Percentiles rank a stretch among this genome's conserved stretches.
Evolutionary conservation across 2,888 invertebrate species (phyloP).

Genomic region (Polydrusus tereticollis): DNA sequence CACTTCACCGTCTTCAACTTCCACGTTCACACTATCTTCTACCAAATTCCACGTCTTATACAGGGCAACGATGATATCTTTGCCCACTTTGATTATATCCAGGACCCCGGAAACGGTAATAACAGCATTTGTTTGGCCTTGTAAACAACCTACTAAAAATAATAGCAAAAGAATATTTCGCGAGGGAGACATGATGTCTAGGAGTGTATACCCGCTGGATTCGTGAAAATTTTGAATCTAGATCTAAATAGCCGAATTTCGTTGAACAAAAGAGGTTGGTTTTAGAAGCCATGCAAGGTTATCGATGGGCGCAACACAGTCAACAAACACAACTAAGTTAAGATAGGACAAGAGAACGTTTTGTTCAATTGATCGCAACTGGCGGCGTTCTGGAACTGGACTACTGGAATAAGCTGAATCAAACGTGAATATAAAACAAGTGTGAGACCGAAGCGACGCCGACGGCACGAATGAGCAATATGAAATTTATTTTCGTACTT

Average conservation of each 20-base stretch:
- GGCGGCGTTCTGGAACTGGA: background rate
- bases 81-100: slow-evolving; percentile 72
- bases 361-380: background rate
- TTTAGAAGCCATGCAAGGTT: slow-evolving; percentile 22
- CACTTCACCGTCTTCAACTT: slow-evolving; percentile 70
- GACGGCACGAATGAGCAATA: background rate
- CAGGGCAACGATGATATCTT: slow-evolving; percentile 74
- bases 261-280: background rate
- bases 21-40: slow-evolving; percentile 68
- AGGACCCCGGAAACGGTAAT: slow-evolving; percentile 68
- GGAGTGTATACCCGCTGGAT: no score
- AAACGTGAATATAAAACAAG: background rate
- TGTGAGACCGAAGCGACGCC: slow-evolving; percentile 1
- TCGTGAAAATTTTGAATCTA: background rate
- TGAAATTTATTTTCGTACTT: background rate
- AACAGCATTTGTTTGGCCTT: background rate
- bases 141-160: slow-evolving; percentile 1
- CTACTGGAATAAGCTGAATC: background rate
- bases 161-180: background rate
- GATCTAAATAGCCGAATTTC: background rate
- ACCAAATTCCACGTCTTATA: slow-evolving; percentile 76
- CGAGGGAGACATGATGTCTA: background rate
- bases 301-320: background rate
- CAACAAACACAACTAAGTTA: background rate
- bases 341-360: background rate